Evolutionary conservation across 2,888 invertebrate species (phyloP).

Genomic region (Cosmia pyralina): DNA sequence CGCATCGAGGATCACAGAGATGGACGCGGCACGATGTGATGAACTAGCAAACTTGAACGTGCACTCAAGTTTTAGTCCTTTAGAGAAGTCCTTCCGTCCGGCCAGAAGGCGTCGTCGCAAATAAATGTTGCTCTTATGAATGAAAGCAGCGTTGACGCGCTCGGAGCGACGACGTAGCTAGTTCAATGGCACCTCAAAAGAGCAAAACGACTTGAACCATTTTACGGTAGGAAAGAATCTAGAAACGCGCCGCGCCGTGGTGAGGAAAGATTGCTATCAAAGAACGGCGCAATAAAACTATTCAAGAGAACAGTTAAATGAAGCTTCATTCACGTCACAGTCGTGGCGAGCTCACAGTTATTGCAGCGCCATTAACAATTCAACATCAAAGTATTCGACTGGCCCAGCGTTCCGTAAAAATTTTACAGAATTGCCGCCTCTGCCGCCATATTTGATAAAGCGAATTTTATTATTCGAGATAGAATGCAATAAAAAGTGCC

Average conservation of each 20-base stretch:
- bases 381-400: slow-evolving; percentile 53
- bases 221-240: slow-evolving; percentile 42
- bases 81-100: slow-evolving; percentile 26
- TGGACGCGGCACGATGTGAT: slow-evolving; percentile 15
- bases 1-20: slow-evolving; percentile 34
- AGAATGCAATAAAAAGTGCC: slow-evolving; percentile 65
- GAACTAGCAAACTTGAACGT: slow-evolving; percentile 41
- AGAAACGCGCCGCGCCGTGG: slow-evolving; percentile 45
- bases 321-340: slow-evolving; percentile 49
- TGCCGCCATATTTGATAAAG: slow-evolving; percentile 55
- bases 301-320: slow-evolving; percentile 49
- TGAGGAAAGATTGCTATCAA: slow-evolving; percentile 59
- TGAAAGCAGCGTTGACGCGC: slow-evolving; percentile 25
- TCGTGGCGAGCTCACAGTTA: slow-evolving; percentile 40
- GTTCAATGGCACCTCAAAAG: slow-evolving; percentile 50
- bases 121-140: slow-evolving; percentile 44
- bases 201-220: slow-evolving; percentile 44
- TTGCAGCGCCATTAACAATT: slow-evolving; percentile 58
- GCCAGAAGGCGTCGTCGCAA: slow-evolving; percentile 28
- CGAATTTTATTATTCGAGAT: slow-evolving; percentile 61
- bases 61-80: slow-evolving; percentile 39
- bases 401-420: slow-evolving; percentile 45
- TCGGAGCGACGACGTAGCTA: slow-evolving; percentile 32
- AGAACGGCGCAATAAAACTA: slow-evolving; percentile 56
- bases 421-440: slow-evolving; percentile 38